A percentile compares a stretch with the other conserved stretches of the same genome.
Evolutionary conservation across 2,888 invertebrate species (phyloP).

Genomic region (Acanthosepion pharaonis): DNA sequence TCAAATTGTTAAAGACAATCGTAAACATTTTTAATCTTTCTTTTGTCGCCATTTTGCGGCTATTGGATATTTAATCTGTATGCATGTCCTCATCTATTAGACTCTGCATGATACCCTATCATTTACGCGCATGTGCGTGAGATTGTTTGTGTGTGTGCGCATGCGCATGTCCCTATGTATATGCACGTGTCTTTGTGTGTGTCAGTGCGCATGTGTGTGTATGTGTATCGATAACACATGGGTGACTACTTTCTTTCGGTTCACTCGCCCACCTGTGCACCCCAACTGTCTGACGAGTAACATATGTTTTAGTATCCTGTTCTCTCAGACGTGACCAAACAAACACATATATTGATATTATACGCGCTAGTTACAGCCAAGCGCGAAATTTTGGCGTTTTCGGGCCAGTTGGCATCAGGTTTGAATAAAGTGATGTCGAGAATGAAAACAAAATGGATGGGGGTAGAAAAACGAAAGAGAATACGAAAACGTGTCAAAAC

Average conservation of each 20-base stretch:
- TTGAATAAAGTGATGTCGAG: neutral
- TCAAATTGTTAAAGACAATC: neutral
- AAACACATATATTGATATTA: constrained; percentile 33
- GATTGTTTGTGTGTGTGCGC: neutral
- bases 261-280: neutral
- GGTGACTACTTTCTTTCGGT: neutral
- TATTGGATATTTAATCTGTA: neutral
- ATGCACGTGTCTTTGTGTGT: neutral
- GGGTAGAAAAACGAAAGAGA: neutral
- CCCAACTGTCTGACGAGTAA: neutral
- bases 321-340: constrained; percentile 21
- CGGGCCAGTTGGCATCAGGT: constrained; percentile 33
- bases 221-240: neutral
- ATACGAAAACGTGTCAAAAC: neutral
- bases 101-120: neutral
- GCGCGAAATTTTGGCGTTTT: constrained; percentile 33
- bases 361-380: constrained; percentile 22
- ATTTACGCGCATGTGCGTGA: neutral
- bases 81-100: neutral
- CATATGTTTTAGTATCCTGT: neutral
- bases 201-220: neutral
- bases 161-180: neutral
- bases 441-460: neutral
- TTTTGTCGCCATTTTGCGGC: neutral
- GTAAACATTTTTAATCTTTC: neutral